Evolutionary conservation across 2,888 invertebrate species (phyloP).

Genomic region (Coenonympha arcania): DNA sequence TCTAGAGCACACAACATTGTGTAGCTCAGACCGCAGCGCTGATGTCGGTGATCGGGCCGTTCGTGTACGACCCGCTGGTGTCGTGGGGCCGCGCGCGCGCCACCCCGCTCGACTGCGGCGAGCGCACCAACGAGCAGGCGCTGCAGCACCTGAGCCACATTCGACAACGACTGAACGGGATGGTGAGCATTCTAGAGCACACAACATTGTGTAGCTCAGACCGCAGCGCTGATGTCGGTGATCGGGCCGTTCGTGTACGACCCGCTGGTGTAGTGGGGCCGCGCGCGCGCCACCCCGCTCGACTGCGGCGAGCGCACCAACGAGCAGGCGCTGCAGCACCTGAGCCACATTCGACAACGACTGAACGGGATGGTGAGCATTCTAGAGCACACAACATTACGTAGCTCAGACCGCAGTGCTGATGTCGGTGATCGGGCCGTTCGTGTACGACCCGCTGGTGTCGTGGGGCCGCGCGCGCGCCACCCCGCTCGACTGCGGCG

Average conservation of each 20-base stretch:
- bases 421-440: slow-evolving; percentile 92
- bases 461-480: slow-evolving; percentile 77
- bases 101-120: slow-evolving; percentile 49
- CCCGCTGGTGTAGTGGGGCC: slow-evolving; percentile 88
- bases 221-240: slow-evolving; percentile 90
- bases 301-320: slow-evolving; percentile 71
- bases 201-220: slow-evolving; percentile 89
- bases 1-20: no score
- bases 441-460: slow-evolving; percentile 95
- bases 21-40: slow-evolving; percentile 89
- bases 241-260: slow-evolving; percentile 96
- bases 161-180: slow-evolving; percentile 86
- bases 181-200: slow-evolving; percentile 74
- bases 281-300: slow-evolving; percentile 39
- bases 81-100: slow-evolving; percentile 77
- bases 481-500: slow-evolving; percentile 49
- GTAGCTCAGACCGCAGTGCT: slow-evolving; percentile 89
- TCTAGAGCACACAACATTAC: no score
- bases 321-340: slow-evolving; percentile 84
- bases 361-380: slow-evolving; percentile 83
- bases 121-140: slow-evolving; percentile 79
- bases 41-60: slow-evolving; percentile 92
- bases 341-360: slow-evolving; percentile 87
- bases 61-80: slow-evolving; percentile 95
- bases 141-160: slow-evolving; percentile 88